These are phyloP conservation scores for Melipona beecheii DNA, from an alignment of 2,888 invertebrate species.

Conservation along the genomic window DNA sequence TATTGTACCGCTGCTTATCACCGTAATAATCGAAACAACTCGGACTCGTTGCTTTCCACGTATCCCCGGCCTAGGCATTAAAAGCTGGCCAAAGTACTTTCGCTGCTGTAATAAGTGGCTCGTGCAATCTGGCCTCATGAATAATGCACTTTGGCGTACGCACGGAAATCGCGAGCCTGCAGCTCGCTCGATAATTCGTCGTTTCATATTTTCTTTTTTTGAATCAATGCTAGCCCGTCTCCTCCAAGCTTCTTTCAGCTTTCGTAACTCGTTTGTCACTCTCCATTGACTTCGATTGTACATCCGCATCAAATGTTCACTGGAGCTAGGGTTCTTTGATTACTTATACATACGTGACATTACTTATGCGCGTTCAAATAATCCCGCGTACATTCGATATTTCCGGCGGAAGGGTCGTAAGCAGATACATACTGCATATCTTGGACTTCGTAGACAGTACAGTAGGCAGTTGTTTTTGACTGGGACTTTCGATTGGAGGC, in stretches of 20 bases:
- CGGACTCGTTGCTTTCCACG: conserved; percentile 5
- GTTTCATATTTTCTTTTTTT: not conserved
- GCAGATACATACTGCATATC: conserved; percentile 33
- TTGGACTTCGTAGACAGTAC: not conserved
- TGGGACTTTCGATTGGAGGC: conserved; percentile 4
- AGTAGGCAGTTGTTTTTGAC: conserved; percentile 2
- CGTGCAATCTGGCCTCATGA: conserved; percentile 11
- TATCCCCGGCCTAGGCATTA: not conserved
- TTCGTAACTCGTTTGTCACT: not conserved
- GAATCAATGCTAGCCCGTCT: not conserved
- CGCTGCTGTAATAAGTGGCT: conserved; percentile 16
- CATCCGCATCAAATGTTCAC: not conserved
- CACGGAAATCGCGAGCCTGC: not conserved
- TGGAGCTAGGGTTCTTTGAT: not conserved
- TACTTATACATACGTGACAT: conserved; percentile 2
- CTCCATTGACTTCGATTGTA: not conserved
- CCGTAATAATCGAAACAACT: conserved; percentile 28
- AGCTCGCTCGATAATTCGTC: conserved; percentile 7
- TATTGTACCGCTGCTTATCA: conserved; percentile 35
- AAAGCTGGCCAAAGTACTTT: conserved; percentile 15
- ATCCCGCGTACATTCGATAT: conserved; percentile 36
- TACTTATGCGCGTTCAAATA: conserved; percentile 12
- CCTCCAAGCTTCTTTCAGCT: not conserved
- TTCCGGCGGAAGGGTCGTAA: conserved; percentile 50
- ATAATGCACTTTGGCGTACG: conserved; percentile 11